Conservation (phyloP, 2,797 vertebrate genomes). For the Gobionotothen gibberifrons region DNA sequence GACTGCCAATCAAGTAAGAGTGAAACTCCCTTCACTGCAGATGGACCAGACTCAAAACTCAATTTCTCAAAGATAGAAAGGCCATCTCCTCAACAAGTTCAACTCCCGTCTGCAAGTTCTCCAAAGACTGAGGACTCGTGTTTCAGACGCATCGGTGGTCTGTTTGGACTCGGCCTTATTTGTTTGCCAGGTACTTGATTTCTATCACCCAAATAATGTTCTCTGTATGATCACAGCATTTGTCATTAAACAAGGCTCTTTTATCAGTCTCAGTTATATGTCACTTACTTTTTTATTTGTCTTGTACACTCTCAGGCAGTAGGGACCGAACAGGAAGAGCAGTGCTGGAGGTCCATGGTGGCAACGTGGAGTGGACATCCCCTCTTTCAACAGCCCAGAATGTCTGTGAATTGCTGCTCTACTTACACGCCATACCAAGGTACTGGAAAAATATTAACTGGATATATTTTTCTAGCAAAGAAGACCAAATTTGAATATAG, state of each 20-base stretch:
- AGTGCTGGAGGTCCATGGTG: slow-evolving; percentile 88
- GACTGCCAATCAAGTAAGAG: slow-evolving; percentile 54
- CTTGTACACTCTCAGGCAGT: slow-evolving; percentile 81
- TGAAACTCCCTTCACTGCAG: slow-evolving; percentile 48
- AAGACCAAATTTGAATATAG: neutral
- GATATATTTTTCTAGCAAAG: neutral
- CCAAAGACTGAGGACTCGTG: slow-evolving; percentile 57
- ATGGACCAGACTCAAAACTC: slow-evolving; percentile 49
- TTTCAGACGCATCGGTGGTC: slow-evolving; percentile 65
- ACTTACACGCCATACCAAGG: slow-evolving; percentile 90
- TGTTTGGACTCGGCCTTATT: slow-evolving; percentile 87
- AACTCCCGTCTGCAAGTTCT: slow-evolving; percentile 32
- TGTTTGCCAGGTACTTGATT: slow-evolving; percentile 88
- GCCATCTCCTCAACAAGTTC: slow-evolving; percentile 31
- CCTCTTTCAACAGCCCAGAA: slow-evolving; percentile 79
- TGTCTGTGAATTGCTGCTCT: slow-evolving; percentile 86
- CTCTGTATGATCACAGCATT: neutral
- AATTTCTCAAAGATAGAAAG: slow-evolving; percentile 57
- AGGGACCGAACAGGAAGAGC: slow-evolving; percentile 90
- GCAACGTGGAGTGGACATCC: slow-evolving; percentile 81
- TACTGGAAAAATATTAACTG: slow-evolving; percentile 54
- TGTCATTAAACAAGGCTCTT: neutral
- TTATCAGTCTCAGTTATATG: too few species aligned
- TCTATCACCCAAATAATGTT: neutral
- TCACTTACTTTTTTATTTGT: neutral